Evolutionary conservation across 2,888 invertebrate species (phyloP), one percentile per base, ranked within the genome.

Genomic region (Hemicrepidius hirtus): DNA sequence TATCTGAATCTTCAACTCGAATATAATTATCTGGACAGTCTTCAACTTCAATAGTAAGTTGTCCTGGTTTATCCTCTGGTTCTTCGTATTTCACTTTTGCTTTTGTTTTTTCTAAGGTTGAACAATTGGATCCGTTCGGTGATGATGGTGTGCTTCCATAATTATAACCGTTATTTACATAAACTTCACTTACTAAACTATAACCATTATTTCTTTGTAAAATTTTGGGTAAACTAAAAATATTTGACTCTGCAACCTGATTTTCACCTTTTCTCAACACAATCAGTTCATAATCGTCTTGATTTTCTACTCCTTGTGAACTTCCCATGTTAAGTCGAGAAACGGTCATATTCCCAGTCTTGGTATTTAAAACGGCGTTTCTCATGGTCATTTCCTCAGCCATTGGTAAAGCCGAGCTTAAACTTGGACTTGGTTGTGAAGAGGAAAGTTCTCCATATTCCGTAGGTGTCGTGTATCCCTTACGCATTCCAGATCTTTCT

Each of bases 321-420:
- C 20, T 57, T 5, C 20, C 20, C n/a, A 16, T 10, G 62, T 80
- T 81, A 6, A 87, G 71, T 73, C 87, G 87, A 0, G 88, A 87
- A 24, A 86, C 88, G 1, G 89, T 90, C 82, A 85, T 85, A 70
- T 89, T 90, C 24, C 90, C 91, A 0, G 91, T 90, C 76, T 88
- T 87, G 6, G 88, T 87, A 83, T 92, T 92, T 75, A 94, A 92
- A 1, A 94, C 90, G 2, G 93, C 93, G 81, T 95, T 94, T 79
- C 91, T 89, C 88, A 94, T 94, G 21, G 94, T 94, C 76, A 95
- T 87, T 84, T 95, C 94, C 87, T 95, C 95, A 82, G 94, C 94
- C 83, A 94, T 87, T 0, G 94, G 95, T 66, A 95, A 84, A 0
- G 94, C 93, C 1, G 91, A 90, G 76, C 93, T 94, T 69, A 94